Conservation (phyloP, 2,888 invertebrate genomes). For the Erebia ligea region DNA sequence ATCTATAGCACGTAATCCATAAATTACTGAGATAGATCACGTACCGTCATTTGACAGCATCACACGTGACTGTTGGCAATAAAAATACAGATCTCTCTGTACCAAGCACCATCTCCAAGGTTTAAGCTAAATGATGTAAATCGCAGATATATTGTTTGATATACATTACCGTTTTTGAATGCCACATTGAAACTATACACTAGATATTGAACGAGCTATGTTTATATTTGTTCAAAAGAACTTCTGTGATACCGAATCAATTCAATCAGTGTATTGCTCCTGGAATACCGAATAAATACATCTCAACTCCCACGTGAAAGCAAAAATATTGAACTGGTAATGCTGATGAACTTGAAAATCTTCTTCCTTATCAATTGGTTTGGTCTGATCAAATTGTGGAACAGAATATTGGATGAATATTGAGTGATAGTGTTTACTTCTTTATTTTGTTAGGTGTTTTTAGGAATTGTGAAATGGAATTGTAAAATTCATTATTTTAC, state of each 20-base stretch:
- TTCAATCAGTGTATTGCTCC: slow-evolving; percentile 12
- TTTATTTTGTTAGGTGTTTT: no score
- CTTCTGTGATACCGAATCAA: neutral
- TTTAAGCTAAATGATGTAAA: neutral
- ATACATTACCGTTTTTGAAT: neutral
- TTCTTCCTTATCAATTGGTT: neutral
- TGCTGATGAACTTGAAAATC: neutral
- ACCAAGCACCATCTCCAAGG: neutral
- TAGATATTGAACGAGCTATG: neutral
- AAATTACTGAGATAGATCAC: slow-evolving; percentile 24
- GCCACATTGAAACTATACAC: neutral
- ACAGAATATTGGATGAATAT: neutral
- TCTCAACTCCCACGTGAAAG: neutral
- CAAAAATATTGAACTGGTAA: neutral
- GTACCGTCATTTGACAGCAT: slow-evolving; percentile 23
- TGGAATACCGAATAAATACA: neutral
- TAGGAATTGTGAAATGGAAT: no score
- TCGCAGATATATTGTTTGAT: neutral
- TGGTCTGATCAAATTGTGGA: neutral
- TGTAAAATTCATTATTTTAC: no score
- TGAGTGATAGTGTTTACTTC: neutral
- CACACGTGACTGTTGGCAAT: slow-evolving; percentile 20
- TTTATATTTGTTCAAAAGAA: neutral
- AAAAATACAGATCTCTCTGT: slow-evolving; percentile 15
- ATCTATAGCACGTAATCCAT: slow-evolving; percentile 25